Conservation (phyloP, 2,113 vertebrate genomes). For the Onychorhynchus coronatus region DNA sequence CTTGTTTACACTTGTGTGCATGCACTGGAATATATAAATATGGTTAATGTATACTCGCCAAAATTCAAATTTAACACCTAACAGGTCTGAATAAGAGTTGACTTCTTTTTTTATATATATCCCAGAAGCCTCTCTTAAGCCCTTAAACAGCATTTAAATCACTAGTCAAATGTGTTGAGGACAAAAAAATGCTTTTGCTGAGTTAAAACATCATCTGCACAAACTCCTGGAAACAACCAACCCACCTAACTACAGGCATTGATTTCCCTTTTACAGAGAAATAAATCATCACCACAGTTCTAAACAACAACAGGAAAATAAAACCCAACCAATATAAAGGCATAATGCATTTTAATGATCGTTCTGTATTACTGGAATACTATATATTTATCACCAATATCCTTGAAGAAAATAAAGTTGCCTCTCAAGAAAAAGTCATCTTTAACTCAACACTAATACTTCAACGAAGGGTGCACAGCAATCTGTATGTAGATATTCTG, state of each 20-base stretch:
- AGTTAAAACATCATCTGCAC: neutral
- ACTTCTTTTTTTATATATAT: neutral
- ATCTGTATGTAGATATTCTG: neutral
- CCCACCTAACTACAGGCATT: neutral
- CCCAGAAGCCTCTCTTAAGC: neutral
- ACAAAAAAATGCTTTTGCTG: neutral
- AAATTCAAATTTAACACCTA: neutral
- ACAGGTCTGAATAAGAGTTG: neutral
- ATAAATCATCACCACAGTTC: neutral
- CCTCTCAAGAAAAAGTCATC: neutral
- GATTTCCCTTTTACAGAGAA: neutral
- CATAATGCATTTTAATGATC: neutral
- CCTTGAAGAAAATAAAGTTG: neutral
- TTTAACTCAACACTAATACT: neutral
- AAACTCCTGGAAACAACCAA: neutral
- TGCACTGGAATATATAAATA: neutral
- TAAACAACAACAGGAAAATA: neutral
- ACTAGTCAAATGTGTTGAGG: neutral
- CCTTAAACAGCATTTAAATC: neutral
- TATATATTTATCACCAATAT: neutral
- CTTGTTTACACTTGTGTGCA: neutral
- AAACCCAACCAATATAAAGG: neutral
- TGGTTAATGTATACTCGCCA: neutral
- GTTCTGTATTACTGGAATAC: neutral
- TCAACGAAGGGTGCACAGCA: neutral